A percentile compares a stretch with the other conserved stretches of the same genome.
phyloP scores from a whole-genome alignment of 2,888 invertebrate species.

The Sepioteuthis lessoniana region DNA sequence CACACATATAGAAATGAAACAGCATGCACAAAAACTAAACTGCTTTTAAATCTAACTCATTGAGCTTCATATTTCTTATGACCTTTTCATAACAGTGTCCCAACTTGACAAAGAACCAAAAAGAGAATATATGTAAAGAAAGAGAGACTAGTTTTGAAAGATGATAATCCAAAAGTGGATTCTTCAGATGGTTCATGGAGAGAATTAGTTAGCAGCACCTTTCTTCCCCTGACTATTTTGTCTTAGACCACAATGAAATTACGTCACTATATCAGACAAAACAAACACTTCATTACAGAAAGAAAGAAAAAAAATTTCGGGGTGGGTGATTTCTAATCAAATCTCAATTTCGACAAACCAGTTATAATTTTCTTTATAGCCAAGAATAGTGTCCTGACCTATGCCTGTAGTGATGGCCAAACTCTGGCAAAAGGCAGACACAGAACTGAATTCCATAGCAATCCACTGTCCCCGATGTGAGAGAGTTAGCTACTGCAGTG shows the following conservation, averaged over 20 bases:
- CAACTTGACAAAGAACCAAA: not conserved
- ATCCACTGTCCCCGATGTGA: constrained; percentile 23
- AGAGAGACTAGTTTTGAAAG: not conserved
- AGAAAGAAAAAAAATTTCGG: not conserved
- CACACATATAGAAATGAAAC: not conserved
- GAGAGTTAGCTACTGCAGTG: constrained; percentile 33
- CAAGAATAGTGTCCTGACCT: constrained; percentile 14
- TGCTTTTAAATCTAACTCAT: not conserved
- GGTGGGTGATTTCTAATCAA: not conserved
- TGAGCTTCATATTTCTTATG: not conserved
- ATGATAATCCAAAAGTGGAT: not conserved
- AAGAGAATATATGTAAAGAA: not conserved
- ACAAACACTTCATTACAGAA: constrained; percentile 2
- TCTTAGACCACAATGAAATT: constrained; percentile 6
- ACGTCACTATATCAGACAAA: not conserved
- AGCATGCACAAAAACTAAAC: not conserved
- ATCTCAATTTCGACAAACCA: constrained; percentile 21
- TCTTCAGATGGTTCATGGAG: not conserved
- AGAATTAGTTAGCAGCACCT: not conserved
- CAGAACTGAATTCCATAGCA: constrained; percentile 33
- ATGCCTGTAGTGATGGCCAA: constrained; percentile 23
- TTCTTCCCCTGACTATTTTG: constrained; percentile 16
- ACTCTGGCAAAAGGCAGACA: constrained; percentile 9
- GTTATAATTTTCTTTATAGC: constrained; percentile 17
- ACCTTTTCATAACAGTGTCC: not conserved